A percentile compares a stretch with the other conserved stretches of the same genome.
phyloP scores from a whole-genome alignment of 2,888 invertebrate species.

The Ichneumon xanthorius region DNA sequence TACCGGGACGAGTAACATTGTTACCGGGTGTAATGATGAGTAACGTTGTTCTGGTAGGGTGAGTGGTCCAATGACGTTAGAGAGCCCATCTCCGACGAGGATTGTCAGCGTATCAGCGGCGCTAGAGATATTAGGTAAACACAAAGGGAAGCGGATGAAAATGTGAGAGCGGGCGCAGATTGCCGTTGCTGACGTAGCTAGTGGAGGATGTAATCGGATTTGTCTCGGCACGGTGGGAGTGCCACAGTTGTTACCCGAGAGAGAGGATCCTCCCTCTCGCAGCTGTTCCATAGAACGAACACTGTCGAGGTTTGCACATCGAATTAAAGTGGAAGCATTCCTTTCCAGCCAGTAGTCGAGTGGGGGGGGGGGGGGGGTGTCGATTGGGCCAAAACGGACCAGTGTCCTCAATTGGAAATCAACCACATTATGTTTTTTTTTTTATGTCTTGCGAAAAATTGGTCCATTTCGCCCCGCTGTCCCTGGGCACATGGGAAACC shows the following conservation, averaged over 20 bases:
- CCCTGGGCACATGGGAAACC: too few species aligned
- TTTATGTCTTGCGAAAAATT: too few species aligned
- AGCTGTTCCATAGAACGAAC: not conserved
- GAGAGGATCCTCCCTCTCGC: not conserved
- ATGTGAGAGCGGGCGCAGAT: constrained; percentile 22
- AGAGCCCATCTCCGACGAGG: too few species aligned
- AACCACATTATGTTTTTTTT: too few species aligned
- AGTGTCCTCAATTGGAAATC: too few species aligned
- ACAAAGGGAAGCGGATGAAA: not conserved
- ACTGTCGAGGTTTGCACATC: not conserved
- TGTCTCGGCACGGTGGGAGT: constrained; percentile 31
- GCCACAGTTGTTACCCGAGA: constrained; percentile 17
- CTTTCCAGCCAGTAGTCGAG: too few species aligned
- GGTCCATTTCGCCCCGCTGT: too few species aligned
- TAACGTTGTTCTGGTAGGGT: too few species aligned
- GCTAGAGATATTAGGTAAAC: not conserved
- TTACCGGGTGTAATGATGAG: too few species aligned
- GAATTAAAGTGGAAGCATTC: not conserved
- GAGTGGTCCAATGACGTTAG: too few species aligned
- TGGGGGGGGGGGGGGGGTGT: too few species aligned
- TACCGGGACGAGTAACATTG: not conserved
- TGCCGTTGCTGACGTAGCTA: constrained; percentile 13
- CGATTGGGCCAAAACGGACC: too few species aligned
- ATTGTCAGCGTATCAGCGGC: not conserved
- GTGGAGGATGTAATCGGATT: constrained; percentile 45